Base-by-base conservation (phyloP, 2,797 vertebrate species). In the Orestias chungarensis region DNA sequence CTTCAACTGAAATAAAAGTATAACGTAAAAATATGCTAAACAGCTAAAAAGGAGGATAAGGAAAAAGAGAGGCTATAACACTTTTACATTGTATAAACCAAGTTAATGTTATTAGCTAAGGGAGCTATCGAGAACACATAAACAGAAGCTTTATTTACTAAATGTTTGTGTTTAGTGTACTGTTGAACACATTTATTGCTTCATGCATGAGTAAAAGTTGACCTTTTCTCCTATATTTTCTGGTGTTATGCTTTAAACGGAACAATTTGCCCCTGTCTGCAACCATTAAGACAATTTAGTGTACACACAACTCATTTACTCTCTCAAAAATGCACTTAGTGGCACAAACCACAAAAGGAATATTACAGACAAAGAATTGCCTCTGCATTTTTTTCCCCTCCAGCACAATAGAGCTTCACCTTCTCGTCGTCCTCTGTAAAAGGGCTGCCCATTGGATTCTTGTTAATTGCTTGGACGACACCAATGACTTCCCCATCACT, bases 401-500 rank as follows among this genome's bases (percentile, higher is more conserved):
- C 59, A 40, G 2, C 38, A 57, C 43, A 18, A 46, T 0, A 1
- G 3, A 29, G n/a, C 23, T 85, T 86, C 79, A 95, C 95, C 91
- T 95, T 95, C 87, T 95, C 95, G 82, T 95, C 93, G 50, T 95
- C 95, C 74, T 95, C 95, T 0, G 93, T 95, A 66, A 95, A 95
- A 29, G 93, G 93, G 6, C 82, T 88, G 46, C 94, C 93, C n/a
- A 83, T 92, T 59, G 94, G 93, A 66, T 93, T 95, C 79, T 95
- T 95, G 91, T 95, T 95, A 90, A 95, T 95, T 50, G 95, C 95
- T 82, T 95, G 95, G 4, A 95, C 94, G 31, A 95, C 95, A 27
- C 95, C 95, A 1, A 95, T 95, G 75, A 95, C 94, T 74, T 95
- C 95, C 11, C 94, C 93, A 49, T 94, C 94, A 71, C 95, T 95